Conservation (phyloP, 2,888 invertebrate species). For the Dichetophora obliterata region DNA sequence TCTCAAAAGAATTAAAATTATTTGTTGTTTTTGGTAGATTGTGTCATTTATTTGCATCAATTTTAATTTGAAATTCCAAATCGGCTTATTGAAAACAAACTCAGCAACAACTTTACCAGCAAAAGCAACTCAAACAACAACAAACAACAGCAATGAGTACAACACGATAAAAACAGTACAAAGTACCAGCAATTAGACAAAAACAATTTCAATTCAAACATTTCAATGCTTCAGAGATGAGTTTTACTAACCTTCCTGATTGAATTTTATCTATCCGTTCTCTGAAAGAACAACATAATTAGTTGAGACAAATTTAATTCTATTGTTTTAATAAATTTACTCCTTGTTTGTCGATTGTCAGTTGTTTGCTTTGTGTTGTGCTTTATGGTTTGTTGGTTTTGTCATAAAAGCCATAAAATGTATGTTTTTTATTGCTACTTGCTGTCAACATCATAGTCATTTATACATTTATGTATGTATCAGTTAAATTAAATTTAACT, state of each 20-base stretch:
- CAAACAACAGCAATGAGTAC: neutral
- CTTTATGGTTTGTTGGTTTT: neutral
- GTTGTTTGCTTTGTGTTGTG: neutral
- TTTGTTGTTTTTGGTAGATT: neutral
- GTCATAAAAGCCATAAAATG: neutral
- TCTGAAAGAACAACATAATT: conserved; percentile 13
- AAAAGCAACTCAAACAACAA: conserved; percentile 32
- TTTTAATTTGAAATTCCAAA: conserved; percentile 45
- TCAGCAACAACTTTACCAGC: conserved; percentile 27
- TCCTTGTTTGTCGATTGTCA: neutral
- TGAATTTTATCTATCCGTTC: neutral
- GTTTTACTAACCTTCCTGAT: too few species aligned
- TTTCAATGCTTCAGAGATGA: neutral
- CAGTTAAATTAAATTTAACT: too few species aligned
- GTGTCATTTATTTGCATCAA: conserved; percentile 24
- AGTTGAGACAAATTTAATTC: conserved; percentile 8
- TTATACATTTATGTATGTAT: neutral
- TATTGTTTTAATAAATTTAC: conserved; percentile 1
- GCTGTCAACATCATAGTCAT: neutral
- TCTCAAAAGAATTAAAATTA: conserved; percentile 31
- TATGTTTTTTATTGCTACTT: neutral
- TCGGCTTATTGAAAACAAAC: conserved; percentile 46
- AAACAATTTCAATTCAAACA: neutral
- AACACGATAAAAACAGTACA: neutral
- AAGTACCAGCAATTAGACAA: neutral